Percentiles rank a stretch among this genome's conserved stretches.
phyloP scores from a whole-genome alignment of 2,888 invertebrate genomes.

The Mesorhabditis belari region DNA sequence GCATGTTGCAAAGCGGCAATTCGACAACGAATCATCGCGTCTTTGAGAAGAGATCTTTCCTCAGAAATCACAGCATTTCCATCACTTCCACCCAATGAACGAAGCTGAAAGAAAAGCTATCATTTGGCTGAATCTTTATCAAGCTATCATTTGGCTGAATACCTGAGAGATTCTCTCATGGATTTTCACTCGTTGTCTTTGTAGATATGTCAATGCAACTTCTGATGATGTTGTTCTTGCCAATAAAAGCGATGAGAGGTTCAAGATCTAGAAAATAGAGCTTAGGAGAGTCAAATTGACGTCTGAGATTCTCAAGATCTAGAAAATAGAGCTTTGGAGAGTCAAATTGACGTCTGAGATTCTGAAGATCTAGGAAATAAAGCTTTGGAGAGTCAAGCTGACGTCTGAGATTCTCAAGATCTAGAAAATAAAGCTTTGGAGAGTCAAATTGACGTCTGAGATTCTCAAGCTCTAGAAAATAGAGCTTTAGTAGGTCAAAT shows the following conservation, averaged over 20 bases:
- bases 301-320: slow-evolving; percentile 12
- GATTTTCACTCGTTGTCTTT: slow-evolving; percentile 21
- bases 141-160: too few species aligned
- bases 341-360: slow-evolving; percentile 14
- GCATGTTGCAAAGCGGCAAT: slow-evolving; percentile 13
- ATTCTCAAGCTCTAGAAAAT: slow-evolving; percentile 14
- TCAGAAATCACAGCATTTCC: not conserved
- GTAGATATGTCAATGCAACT: slow-evolving; percentile 25
- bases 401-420: slow-evolving; percentile 14
- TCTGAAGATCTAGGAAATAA: slow-evolving; percentile 6
- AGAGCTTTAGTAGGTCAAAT: slow-evolving; percentile 17
- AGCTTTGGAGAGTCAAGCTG: slow-evolving; percentile 12
- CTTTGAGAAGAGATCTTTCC: slow-evolving; percentile 14
- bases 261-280: slow-evolving; percentile 9
- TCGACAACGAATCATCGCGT: slow-evolving; percentile 14
- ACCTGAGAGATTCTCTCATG: slow-evolving; percentile 20
- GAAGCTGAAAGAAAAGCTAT: too few species aligned
- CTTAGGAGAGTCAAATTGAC: slow-evolving; percentile 16
- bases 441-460: slow-evolving; percentile 17
- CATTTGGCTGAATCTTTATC: too few species aligned
- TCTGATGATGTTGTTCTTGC: slow-evolving; percentile 21
- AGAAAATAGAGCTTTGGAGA: slow-evolving; percentile 7
- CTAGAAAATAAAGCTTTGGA: slow-evolving; percentile 4
- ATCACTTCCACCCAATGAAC: not conserved
- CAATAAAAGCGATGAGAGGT: slow-evolving; percentile 25